phyloP scores from a whole-genome alignment of 2,797 vertebrate genomes.

The Manis javanica region DNA sequence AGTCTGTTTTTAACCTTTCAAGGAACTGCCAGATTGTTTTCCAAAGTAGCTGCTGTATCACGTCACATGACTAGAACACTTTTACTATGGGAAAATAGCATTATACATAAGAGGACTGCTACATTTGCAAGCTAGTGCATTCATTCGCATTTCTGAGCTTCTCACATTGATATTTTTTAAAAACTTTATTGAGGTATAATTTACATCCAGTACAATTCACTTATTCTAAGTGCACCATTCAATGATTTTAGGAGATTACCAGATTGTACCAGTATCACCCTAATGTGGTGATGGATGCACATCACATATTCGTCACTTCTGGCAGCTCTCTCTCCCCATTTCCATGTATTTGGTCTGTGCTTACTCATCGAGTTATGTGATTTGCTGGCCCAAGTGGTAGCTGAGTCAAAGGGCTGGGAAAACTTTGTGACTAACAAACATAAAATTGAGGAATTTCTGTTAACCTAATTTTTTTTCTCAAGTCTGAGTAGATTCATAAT shows the following conservation, averaged over 20 bases:
- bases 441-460: conserved; percentile 8
- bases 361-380: not conserved
- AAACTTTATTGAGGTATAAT: not conserved
- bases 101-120: not conserved
- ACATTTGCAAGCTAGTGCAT: not conserved
- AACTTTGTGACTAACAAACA: not conserved
- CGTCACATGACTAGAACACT: not conserved
- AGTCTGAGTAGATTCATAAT: not conserved
- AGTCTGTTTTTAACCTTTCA: not conserved
- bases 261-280: rapidly evolving
- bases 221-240: not conserved
- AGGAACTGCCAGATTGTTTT: not conserved
- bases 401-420: not conserved
- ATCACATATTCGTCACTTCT: not conserved
- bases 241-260: not conserved
- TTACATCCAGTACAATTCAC: not conserved
- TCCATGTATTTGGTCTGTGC: not conserved
- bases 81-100: not conserved
- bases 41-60: not conserved
- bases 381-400: not conserved
- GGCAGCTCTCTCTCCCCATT: not conserved
- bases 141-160: not conserved
- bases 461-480: not conserved
- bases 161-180: not conserved
- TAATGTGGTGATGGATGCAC: not conserved